Base-by-base conservation (phyloP, 2,113 vertebrate species). In the Stomatorhinus ivindoensis region DNA sequence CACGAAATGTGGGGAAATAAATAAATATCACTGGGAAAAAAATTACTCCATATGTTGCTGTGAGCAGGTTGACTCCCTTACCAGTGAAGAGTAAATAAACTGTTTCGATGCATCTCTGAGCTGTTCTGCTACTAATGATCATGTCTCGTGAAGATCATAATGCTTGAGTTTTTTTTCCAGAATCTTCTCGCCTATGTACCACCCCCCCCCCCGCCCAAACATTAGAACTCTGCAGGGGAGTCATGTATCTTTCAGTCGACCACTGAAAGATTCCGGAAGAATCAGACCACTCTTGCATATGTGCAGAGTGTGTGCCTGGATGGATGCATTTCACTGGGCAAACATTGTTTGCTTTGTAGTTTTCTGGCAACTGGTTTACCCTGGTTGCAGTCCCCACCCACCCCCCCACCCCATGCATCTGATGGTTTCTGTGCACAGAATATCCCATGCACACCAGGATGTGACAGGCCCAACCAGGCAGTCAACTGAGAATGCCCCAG, bases 21-120 rank as follows among this genome's bases (percentile, higher is more conserved):
- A 84, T 48, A 48, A 69, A 27, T 48, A 35, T 87, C 27, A 27
- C 48, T 35, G 24, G 19, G 51, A 46, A n/a, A n/a, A 51, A 48
- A 51, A 85, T 87, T 35, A 80, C 83, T 61, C 88, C 89, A 90
- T 92, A 88, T 91, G 91, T 89, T 88, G 24, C 44, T 35, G 19
- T 90, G 89, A 91, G 89, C 89, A 83, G 9, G 1, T 19, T 69
- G 69, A n/a, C 85, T 90, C 31, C 39, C 55, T 87, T 24, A 11
- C 46, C 50, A 87, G 9, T 35, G 85, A 35, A 15, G 51, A 87
- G 46, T n/a, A 87, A 87, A 87, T 19, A 61, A 42, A 50, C 19
- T 27, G 19, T 46, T 46, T 9, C 8, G 1, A 44, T 27, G 15
- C 58, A 42, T 87, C 65, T 87, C 39, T 87, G n/a, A 39, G 3